Evolutionary conservation across 2,113 vertebrate genomes (phyloP).

Genomic region (Ophiodon elongatus): DNA sequence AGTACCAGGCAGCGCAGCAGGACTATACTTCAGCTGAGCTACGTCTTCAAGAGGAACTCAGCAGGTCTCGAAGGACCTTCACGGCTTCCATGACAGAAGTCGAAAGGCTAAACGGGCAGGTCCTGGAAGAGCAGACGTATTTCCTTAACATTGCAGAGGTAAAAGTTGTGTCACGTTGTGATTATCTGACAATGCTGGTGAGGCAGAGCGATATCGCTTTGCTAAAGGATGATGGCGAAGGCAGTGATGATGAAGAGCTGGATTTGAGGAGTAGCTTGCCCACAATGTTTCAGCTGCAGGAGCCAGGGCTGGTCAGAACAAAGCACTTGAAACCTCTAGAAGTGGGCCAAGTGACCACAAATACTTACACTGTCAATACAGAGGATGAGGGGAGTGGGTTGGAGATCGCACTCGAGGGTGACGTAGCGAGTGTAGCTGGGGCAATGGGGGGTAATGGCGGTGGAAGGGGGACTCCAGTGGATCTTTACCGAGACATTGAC

Average conservation of each 20-base stretch:
- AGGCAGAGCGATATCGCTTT: constrained; percentile 93
- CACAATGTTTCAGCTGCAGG: constrained; percentile 89
- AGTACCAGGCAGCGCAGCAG: constrained; percentile 92
- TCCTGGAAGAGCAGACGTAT: constrained; percentile 95
- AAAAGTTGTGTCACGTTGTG: constrained; percentile 94
- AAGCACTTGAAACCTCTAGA: constrained; percentile 89
- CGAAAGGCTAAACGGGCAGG: constrained; percentile 91
- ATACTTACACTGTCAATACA: constrained; percentile 87
- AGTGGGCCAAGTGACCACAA: constrained; percentile 90
- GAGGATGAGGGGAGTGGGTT: constrained; percentile 86
- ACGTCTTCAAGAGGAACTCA: constrained; percentile 92
- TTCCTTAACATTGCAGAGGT: constrained; percentile 95
- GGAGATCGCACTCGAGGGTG: constrained; percentile 68
- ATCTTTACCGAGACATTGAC: constrained; percentile 88
- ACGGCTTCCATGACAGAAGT: constrained; percentile 90
- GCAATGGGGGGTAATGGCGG: constrained; percentile 39
- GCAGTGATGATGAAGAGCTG: constrained; percentile 86
- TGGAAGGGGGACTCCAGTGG: constrained; percentile 46
- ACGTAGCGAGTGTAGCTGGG: constrained; percentile 36
- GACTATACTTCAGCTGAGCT: constrained; percentile 92
- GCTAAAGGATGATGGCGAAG: constrained; percentile 86
- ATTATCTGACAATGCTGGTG: constrained; percentile 94
- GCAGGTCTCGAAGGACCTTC: constrained; percentile 91
- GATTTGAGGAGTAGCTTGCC: constrained; percentile 89
- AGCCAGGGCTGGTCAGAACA: constrained; percentile 90